phyloP scores from a whole-genome alignment of 2,888 invertebrate genomes.

The Augiades crinisus region DNA sequence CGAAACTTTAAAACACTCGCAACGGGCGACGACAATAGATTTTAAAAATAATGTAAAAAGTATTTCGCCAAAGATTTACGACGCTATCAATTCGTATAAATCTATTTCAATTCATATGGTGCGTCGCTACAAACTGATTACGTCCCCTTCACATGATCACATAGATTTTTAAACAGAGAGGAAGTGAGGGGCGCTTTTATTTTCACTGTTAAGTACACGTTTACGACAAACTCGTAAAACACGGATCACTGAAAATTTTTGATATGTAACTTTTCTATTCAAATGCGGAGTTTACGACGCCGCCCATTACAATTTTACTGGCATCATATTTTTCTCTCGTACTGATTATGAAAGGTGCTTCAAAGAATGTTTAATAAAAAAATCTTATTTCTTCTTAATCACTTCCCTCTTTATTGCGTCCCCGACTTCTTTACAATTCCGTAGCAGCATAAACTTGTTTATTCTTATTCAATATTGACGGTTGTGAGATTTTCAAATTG shows the following conservation, averaged over 20 bases:
- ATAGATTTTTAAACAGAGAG: conserved; percentile 64
- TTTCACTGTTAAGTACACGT: conserved; percentile 74
- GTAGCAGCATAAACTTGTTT: conserved; percentile 47
- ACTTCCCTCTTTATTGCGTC: conserved; percentile 63
- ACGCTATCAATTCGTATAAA: conserved; percentile 27
- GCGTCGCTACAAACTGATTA: conserved; percentile 48
- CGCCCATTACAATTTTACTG: conserved; percentile 77
- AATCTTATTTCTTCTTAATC: conserved; percentile 75
- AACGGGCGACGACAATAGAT: neutral
- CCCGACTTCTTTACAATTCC: conserved; percentile 47
- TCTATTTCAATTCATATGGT: conserved; percentile 22
- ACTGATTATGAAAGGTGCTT: conserved; percentile 68
- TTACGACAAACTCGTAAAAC: conserved; percentile 79
- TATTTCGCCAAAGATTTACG: conserved; percentile 20
- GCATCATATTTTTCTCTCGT: conserved; percentile 70
- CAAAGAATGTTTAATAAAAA: conserved; percentile 67
- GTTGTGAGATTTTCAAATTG: neutral
- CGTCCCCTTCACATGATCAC: conserved; percentile 53
- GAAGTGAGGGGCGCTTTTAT: conserved; percentile 62
- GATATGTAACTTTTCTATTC: conserved; percentile 81
- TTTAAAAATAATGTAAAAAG: conserved; percentile 19
- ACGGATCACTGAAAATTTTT: conserved; percentile 81
- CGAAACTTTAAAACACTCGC: neutral
- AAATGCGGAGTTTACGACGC: conserved; percentile 74
- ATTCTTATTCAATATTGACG: conserved; percentile 36